phyloP scores from a whole-genome alignment of 2,888 invertebrate genomes.

The Gasteruption jaculator region DNA sequence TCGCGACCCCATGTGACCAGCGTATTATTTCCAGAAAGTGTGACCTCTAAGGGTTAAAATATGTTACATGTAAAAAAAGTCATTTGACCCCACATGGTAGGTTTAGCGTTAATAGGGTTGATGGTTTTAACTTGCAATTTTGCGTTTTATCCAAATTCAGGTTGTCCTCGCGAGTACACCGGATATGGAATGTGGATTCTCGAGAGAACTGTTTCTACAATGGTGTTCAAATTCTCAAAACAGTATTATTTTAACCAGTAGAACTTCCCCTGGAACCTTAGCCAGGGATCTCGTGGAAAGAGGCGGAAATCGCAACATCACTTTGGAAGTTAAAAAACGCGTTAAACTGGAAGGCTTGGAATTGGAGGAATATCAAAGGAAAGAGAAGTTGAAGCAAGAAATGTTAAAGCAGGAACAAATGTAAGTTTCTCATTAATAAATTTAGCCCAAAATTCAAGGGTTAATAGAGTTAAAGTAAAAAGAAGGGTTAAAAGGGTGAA shows the following conservation, averaged over 20 bases:
- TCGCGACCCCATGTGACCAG: too few species aligned
- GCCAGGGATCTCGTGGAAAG: slow-evolving; percentile 76
- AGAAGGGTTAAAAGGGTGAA: too few species aligned
- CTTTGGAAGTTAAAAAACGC: slow-evolving; percentile 66
- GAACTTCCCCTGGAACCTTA: slow-evolving; percentile 77
- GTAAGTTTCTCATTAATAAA: slow-evolving; percentile 29
- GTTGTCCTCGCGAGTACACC: slow-evolving; percentile 93
- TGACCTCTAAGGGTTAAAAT: too few species aligned
- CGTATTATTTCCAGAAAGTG: too few species aligned
- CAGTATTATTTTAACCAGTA: slow-evolving; percentile 89
- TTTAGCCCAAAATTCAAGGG: slow-evolving; percentile 3
- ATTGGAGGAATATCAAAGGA: slow-evolving; percentile 69
- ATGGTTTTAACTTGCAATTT: slow-evolving; percentile 4
- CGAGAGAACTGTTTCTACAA: slow-evolving; percentile 87
- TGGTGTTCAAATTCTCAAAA: slow-evolving; percentile 93
- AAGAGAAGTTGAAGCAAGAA: slow-evolving; percentile 58
- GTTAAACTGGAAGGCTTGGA: slow-evolving; percentile 74
- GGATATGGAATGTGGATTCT: slow-evolving; percentile 93
- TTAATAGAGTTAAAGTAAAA: too few species aligned
- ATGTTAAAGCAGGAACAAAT: slow-evolving; percentile 50
- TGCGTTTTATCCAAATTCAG: too few species aligned
- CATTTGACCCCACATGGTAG: too few species aligned
- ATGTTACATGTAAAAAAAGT: too few species aligned
- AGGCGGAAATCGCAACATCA: slow-evolving; percentile 68
- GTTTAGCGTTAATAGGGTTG: too few species aligned